Base-by-base conservation (phyloP, 2,888 invertebrate genomes). In the Gasteruption jaculator region DNA sequence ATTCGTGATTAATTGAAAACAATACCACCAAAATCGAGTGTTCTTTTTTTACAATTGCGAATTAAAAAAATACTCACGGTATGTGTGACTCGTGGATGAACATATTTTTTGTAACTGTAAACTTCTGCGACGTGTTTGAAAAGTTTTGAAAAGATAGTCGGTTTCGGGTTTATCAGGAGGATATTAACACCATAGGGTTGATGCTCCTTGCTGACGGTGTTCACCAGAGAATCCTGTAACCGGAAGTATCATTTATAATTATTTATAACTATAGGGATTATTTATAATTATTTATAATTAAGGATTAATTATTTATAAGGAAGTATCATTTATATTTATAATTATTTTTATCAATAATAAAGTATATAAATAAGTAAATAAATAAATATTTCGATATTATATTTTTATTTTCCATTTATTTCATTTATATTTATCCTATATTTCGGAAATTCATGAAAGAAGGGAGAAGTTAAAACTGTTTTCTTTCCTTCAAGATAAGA, bases 61-160 rank as follows among this genome's bases (percentile, higher is more conserved):
- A n/a, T n/a, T n/a, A n/a, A n/a, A n/a, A n/a, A n/a, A n/a, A 69
- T 37, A 61, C 62, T 69, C 50, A 79, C 77, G 21, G 66, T 60
- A 40, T 73, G 70, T 33, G 79, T 78, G 41, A 87, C 75, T 60
- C 82, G 82, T 32, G 83, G 82, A 67, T 83, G 89, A 36, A 80
- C 73, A 60, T 81, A 86, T 43, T 77, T 80, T 57, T 79, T 77
- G 41, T 83, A 75, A 37, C 79, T 77, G 58, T 77, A 76, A 36
- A 83, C 80, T 61, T 86, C 83, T 4, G 80, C 77, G 49, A 87
- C 60, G 68, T 85, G 78, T 14, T 46, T 49, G 30, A 67, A 70
- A 20, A 65, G 35, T 54, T 61, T 69, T 4, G 68, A 67, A 7
- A 67, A 43, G 18, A 68, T 42, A 78, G 76, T 59, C 74, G 76